Percentiles rank a stretch among this genome's conserved stretches.
Conservation (phyloP, 2,113 vertebrate species). For the Dipodomys stephensi region DNA sequence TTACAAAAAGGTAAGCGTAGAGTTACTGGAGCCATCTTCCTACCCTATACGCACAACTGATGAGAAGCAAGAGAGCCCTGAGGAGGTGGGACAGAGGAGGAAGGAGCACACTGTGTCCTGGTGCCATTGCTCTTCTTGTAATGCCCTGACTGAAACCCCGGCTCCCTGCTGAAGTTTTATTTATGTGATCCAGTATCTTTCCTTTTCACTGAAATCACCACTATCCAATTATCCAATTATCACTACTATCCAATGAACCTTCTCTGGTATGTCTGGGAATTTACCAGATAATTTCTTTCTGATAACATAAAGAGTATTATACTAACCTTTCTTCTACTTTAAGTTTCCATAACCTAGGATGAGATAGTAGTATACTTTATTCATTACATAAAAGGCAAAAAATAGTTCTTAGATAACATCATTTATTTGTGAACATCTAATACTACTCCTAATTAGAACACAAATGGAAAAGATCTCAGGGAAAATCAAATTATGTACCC, state of each 20-base stretch:
- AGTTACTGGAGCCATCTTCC: neutral
- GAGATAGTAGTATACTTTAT: neutral
- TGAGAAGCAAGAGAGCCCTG: neutral
- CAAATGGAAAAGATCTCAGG: neutral
- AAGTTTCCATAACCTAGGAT: neutral
- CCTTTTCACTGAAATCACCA: neutral
- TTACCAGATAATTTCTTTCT: neutral
- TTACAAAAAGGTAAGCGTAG: neutral
- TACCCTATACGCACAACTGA: neutral
- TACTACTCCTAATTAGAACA: slow-evolving; percentile 21
- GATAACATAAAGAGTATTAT: neutral
- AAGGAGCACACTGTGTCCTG: neutral
- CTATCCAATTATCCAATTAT: neutral
- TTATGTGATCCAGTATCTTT: neutral
- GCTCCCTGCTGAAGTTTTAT: neutral
- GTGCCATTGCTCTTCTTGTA: neutral
- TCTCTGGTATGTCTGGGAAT: neutral
- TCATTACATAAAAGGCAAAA: neutral
- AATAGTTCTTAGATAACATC: neutral
- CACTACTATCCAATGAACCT: neutral
- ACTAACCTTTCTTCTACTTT: neutral
- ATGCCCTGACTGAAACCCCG: neutral
- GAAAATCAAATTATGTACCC: slow-evolving; percentile 5
- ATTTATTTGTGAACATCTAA: slow-evolving; percentile 19
- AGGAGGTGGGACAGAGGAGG: neutral